Percentiles rank a stretch among this genome's conserved stretches.
phyloP scores from a whole-genome alignment of 1,140 invertebrate species.

The Drosophila triauraria region DNA sequence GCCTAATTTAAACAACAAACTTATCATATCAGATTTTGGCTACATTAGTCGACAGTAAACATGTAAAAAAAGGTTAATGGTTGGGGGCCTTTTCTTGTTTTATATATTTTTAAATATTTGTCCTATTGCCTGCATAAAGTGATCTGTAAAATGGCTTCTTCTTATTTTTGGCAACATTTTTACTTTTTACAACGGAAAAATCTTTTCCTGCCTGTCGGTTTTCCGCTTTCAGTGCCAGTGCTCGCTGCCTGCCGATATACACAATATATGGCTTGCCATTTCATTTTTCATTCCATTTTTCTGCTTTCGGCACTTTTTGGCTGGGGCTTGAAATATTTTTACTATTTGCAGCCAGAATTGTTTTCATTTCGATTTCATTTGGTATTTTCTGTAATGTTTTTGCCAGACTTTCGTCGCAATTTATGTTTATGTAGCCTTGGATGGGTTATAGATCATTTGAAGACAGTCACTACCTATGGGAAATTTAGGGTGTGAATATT shows the following conservation, averaged over 20 bases:
- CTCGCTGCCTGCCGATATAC: constrained; percentile 37
- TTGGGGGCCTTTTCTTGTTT: constrained; percentile 16
- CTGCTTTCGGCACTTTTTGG: constrained; percentile 49
- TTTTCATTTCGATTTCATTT: constrained; percentile 50
- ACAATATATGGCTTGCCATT: constrained; percentile 64
- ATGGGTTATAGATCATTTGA: neutral
- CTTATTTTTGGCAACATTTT: constrained; percentile 60
- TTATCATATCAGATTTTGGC: constrained; percentile 55
- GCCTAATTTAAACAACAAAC: constrained; percentile 52
- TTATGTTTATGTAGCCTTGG: constrained; percentile 15
- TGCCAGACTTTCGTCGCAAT: constrained; percentile 26
- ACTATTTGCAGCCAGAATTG: constrained; percentile 58
- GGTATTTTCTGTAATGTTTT: constrained; percentile 26
- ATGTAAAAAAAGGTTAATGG: constrained; percentile 42
- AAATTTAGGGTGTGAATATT: neutral
- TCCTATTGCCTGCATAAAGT: neutral
- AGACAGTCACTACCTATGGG: neutral
- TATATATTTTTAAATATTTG: constrained; percentile 21
- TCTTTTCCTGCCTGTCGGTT: constrained; percentile 58
- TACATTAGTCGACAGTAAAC: constrained; percentile 47
- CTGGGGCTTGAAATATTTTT: constrained; percentile 57
- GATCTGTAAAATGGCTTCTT: constrained; percentile 19
- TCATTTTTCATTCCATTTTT: constrained; percentile 65
- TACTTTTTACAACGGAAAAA: constrained; percentile 74
- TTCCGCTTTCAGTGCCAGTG: constrained; percentile 11